Evolutionary conservation across 2,797 vertebrate genomes (phyloP).

Genomic region (Ataeniobius toweri): DNA sequence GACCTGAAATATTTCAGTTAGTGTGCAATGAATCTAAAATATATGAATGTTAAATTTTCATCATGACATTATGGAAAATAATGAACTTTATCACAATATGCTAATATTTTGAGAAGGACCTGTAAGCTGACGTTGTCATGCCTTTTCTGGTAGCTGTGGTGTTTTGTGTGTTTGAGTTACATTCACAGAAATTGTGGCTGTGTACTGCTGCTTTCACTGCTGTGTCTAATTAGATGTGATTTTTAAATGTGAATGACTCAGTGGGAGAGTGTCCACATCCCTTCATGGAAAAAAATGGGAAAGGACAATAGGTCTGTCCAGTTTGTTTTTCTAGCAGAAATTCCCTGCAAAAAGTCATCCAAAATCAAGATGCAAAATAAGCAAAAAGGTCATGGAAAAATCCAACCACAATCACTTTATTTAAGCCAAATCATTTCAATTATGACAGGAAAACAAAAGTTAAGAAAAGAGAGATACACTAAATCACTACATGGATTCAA

Average conservation of each 20-base stretch:
- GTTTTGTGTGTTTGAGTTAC: no score
- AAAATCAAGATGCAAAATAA: not conserved
- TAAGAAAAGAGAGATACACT: not conserved
- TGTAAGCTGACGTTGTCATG: no score
- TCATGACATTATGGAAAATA: no score
- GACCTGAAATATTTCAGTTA: no score
- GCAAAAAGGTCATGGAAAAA: not conserved
- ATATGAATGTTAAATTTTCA: no score
- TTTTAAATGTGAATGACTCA: conserved; percentile 4
- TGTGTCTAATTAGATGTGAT: conserved; percentile 7
- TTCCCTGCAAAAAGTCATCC: not conserved
- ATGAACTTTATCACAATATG: no score
- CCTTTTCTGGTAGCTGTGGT: not conserved
- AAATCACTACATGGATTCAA: not conserved
- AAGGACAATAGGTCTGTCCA: not conserved
- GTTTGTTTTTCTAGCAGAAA: not conserved
- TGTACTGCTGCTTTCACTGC: not conserved
- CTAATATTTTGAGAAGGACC: no score
- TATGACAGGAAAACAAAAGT: not conserved
- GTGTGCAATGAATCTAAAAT: no score
- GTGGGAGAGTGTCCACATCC: not conserved
- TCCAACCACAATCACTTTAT: not conserved
- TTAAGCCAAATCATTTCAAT: not conserved
- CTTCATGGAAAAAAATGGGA: not conserved
- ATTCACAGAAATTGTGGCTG: not conserved